Conservation (phyloP, 2,797 vertebrate species). For the Liparis tanakae region DNA sequence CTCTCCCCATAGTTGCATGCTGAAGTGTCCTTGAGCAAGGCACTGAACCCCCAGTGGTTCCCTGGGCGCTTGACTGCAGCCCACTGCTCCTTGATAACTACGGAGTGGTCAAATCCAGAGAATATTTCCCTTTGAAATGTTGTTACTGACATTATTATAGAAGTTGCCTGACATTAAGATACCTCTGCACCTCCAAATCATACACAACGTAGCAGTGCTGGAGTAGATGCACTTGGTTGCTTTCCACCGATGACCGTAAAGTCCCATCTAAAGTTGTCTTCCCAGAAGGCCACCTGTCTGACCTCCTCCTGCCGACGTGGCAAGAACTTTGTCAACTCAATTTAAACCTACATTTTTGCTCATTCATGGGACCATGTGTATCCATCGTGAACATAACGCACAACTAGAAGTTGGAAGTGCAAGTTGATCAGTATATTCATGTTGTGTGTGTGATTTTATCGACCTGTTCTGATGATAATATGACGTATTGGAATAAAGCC, state of each 20-base stretch:
- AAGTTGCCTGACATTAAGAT: not conserved
- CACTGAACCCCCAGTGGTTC: too few species aligned
- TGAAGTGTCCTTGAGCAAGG: too few species aligned
- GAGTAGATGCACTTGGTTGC: not conserved
- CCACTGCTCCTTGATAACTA: too few species aligned
- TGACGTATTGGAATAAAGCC: not conserved
- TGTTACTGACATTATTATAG: not conserved
- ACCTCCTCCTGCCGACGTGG: not conserved
- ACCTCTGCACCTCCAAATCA: not conserved
- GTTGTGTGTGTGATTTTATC: not conserved
- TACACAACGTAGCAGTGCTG: not conserved
- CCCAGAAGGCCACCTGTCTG: not conserved
- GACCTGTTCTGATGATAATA: not conserved
- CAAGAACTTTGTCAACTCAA: not conserved
- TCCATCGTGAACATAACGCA: not conserved
- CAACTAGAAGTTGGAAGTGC: not conserved
- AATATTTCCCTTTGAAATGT: not conserved
- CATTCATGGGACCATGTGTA: not conserved
- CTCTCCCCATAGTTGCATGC: too few species aligned
- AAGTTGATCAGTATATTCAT: not conserved
- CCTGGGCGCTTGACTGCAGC: too few species aligned
- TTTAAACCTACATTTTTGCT: not conserved
- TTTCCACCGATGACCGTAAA: not conserved
- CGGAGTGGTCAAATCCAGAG: too few species aligned
- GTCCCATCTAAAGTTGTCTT: slow-evolving; percentile 28